Base-by-base conservation (phyloP, 2,888 invertebrate species). In the Lithophane ornitopus region DNA sequence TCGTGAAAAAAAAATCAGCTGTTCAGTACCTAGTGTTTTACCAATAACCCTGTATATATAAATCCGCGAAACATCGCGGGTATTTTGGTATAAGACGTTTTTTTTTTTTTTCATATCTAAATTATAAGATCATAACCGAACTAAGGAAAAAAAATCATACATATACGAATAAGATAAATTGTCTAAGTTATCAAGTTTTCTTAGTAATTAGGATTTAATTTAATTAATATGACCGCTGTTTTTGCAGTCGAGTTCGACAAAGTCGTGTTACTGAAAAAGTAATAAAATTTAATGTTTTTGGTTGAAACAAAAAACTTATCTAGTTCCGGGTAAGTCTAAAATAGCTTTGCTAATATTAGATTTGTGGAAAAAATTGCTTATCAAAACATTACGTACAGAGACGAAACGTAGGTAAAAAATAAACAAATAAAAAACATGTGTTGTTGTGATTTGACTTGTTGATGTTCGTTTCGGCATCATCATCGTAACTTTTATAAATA, bases 301-400 rank as follows among this genome's bases (percentile, higher is more conserved):
- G 34, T 56, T n/a, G 22, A 41, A 3, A 46, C 11, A 46, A 46
- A 34, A 28, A 59, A 63, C 44, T 26, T 34, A 49, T 16, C 14
- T 14, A 34, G 54, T 76, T 77, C 77, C 41, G 54, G 54, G 19
- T 69, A 49, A 12, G 9, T 34, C 26, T 22, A 12, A 58, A 78
- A 58, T 39, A 26, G 41, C 41, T 49, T 49, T 22, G 34, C 46
- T 65, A 54, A 69, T 62, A 59, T 46, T 68, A 65, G 22, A 69
- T 2, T 39, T 56, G 28, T 9, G 0, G 14, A 22, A 76, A 81
- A 81, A 79, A 65, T 0, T 14, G 12, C 3, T 4, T 39, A 63
- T 63, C 63, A 58, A 58, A 63, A 65, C n/a, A 80, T 52, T 59
- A 54, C 58, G 9, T n/a, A 28, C 26, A 28, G 2, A 19, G 26